Percentiles rank a stretch among this genome's conserved stretches.
Conservation (phyloP, 2,113 vertebrate genomes). For the Marmota monax region DNA sequence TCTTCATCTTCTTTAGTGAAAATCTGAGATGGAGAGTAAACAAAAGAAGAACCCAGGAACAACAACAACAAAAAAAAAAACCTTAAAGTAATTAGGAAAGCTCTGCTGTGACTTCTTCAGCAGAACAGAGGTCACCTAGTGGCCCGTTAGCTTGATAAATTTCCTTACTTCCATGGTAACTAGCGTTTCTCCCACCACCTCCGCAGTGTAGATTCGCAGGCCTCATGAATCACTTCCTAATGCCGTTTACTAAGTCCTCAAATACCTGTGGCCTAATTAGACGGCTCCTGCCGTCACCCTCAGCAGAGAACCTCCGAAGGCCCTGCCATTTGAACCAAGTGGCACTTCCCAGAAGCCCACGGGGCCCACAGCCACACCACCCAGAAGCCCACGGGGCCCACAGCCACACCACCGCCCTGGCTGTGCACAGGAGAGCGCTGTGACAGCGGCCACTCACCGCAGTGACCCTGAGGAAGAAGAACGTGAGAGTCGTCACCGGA, state of each 20-base stretch:
- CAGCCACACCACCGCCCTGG: neutral
- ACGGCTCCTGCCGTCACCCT: neutral
- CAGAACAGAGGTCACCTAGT: constrained; percentile 70
- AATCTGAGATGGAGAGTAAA: constrained; percentile 1
- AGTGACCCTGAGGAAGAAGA: neutral
- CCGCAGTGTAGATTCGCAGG: neutral
- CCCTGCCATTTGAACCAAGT: constrained; percentile 33
- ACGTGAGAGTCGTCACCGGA: too few relatives aligned
- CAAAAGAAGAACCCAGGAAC: constrained; percentile 44
- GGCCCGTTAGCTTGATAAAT: constrained; percentile 63
- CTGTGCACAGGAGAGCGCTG: neutral
- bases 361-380: too few relatives aligned
- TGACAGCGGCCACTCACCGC: neutral
- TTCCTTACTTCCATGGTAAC: constrained; percentile 58
- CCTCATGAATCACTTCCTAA: constrained; percentile 56
- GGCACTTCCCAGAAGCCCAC: constrained; percentile 43
- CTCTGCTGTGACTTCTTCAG: constrained; percentile 59
- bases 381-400: neutral
- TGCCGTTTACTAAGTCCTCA: constrained; percentile 64
- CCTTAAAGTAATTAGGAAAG: constrained; percentile 66
- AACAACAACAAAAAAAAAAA: neutral
- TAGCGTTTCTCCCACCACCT: neutral
- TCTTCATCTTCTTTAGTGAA: neutral
- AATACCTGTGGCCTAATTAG: constrained; percentile 64
- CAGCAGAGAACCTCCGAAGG: neutral